Evolutionary conservation across 1,140 invertebrate genomes (phyloP).

Genomic region (Drosophila eugracilis): DNA sequence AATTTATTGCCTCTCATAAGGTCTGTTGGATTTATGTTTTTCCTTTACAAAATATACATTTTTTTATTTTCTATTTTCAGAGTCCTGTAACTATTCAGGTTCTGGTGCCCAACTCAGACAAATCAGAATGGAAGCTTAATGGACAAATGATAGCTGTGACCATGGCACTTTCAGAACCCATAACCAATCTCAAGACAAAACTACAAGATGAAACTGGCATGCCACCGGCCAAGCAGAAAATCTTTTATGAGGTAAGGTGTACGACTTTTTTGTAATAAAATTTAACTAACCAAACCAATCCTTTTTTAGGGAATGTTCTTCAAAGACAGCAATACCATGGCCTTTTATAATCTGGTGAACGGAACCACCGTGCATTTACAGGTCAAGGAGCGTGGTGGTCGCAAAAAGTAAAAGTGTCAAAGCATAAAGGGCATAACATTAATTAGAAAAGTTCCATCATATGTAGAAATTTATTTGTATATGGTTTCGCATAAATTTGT

Average conservation of each 20-base stretch:
- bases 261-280: not conserved
- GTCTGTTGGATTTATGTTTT: constrained; percentile 43
- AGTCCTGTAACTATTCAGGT: constrained; percentile 92
- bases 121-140: constrained; percentile 98
- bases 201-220: constrained; percentile 95
- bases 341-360: constrained; percentile 97
- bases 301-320: constrained; percentile 96
- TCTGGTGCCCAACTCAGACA: constrained; percentile 93
- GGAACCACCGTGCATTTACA: constrained; percentile 94
- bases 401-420: constrained; percentile 93
- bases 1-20: constrained; percentile 85
- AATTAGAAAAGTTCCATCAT: constrained; percentile 27
- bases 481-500: constrained; percentile 69
- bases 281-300: constrained; percentile 22
- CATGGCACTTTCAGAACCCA: constrained; percentile 91
- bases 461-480: constrained; percentile 63
- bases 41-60: too few species aligned
- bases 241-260: constrained; percentile 76
- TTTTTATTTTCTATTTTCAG: constrained; percentile 40
- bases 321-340: constrained; percentile 97
- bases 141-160: constrained; percentile 94
- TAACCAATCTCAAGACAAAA: constrained; percentile 94
- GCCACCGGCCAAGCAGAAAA: constrained; percentile 99
- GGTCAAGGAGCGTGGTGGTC: constrained; percentile 98
- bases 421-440: constrained; percentile 1